phyloP scores from a whole-genome alignment of 2,113 vertebrate genomes.

The Noctilio leporinus region DNA sequence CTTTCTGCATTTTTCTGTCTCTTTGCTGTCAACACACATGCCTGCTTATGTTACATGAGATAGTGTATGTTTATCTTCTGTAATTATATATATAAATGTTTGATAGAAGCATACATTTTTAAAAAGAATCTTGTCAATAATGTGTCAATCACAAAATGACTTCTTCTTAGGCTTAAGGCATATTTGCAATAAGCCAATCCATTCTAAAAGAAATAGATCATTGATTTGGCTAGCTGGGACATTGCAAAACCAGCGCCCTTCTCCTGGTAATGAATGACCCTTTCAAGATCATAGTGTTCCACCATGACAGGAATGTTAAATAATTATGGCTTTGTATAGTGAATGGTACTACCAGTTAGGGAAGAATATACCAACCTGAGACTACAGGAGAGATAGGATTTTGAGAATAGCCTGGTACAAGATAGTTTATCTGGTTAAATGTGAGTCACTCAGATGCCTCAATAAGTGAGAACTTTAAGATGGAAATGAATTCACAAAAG shows the following conservation, averaged over 20 bases:
- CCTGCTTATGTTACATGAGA: conserved; percentile 58
- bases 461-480: neutral
- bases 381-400: neutral
- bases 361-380: neutral
- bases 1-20: neutral
- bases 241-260: neutral
- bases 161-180: conserved; percentile 22
- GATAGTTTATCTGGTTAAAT: neutral
- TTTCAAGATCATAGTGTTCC: neutral
- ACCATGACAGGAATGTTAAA: neutral
- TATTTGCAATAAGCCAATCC: neutral
- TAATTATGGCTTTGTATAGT: neutral
- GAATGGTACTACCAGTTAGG: neutral
- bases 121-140: conserved; percentile 69
- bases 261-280: neutral
- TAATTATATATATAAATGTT: conserved; percentile 73
- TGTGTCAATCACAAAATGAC: conserved; percentile 48
- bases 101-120: conserved; percentile 71
- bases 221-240: neutral
- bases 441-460: neutral
- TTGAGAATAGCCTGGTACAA: neutral
- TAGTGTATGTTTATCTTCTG: conserved; percentile 62
- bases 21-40: conserved; percentile 47
- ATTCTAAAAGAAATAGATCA: neutral
- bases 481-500: neutral